Base-by-base conservation (phyloP, 1,140 invertebrate species). In the Contarinia nasturtii region DNA sequence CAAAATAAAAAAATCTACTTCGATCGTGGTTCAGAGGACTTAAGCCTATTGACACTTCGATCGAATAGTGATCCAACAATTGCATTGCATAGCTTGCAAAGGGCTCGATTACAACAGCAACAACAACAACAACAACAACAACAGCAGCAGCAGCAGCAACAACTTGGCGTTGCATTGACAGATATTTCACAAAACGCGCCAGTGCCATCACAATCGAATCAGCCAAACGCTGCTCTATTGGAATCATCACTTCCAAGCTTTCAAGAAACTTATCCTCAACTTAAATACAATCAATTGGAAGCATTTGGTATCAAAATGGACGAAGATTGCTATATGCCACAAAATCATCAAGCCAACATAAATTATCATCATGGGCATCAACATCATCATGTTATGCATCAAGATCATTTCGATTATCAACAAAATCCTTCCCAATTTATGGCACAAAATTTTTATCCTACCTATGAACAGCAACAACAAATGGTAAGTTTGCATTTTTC, bases 261-360 rank as follows among this genome's bases (percentile, higher is more conserved):
- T 66, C 80, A 86, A 68, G 85, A 87, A 64, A 87, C 82, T 21
- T 86, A 86, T 61, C 83, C 80, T 33, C 72, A 80, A 34, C 73
- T 77, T 45, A 78, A 79, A 54, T 64, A 44, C 18, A 66, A 76
- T 57, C 63, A 73, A 51, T 14, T 27, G 14, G 21, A 19, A 22
- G 27, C 11, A n/a, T 14, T 44, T 12, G 43, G 75, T 1, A 72
- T 81, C 52, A 83, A 82, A 61, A 82, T 82, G 80, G 80, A 83
- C 54, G 80, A 82, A 57, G 82, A 83, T 50, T 82, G 78, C 57
- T 83, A 75, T 53, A 59, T 64, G 3, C 56, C 67, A 14, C 70
- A 71, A 41, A 69, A 73, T 18, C 78, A 80, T 52, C 64, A 67
- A 37, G 63, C 69, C 48, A 48, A 53, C 11, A 12, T 18, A 2